Evolutionary conservation across 2,888 invertebrate genomes (phyloP).

Genomic region (Himalopsyche japonica): DNA sequence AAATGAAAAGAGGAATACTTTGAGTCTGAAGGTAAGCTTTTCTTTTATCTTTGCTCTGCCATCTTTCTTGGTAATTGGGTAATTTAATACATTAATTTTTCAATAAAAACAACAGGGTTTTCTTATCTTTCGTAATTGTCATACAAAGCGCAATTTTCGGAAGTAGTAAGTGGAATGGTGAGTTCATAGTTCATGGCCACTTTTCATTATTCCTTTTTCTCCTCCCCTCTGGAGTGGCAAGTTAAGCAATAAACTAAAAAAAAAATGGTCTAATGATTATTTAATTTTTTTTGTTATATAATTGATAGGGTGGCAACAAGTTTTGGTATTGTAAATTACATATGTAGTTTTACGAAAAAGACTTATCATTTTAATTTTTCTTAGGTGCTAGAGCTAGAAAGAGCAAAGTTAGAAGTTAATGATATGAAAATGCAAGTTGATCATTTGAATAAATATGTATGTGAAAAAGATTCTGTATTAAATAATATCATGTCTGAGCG

Average conservation of each 20-base stretch:
- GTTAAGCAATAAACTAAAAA: no score
- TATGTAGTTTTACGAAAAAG: background rate
- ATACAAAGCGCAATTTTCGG: no score
- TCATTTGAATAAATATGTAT: slow-evolving; percentile 14
- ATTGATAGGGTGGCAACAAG: background rate
- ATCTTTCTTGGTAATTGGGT: no score
- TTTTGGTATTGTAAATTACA: background rate
- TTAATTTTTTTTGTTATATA: no score
- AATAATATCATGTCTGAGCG: slow-evolving; percentile 53
- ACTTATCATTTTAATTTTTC: background rate
- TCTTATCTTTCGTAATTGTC: no score
- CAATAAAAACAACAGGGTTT: no score
- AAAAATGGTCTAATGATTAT: no score
- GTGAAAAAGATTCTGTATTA: slow-evolving; percentile 41
- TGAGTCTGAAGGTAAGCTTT: slow-evolving; percentile 53
- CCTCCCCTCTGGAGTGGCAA: no score
- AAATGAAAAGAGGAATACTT: slow-evolving; percentile 51
- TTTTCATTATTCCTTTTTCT: no score
- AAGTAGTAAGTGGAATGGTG: no score
- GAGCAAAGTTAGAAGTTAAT: slow-evolving; percentile 56
- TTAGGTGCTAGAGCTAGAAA: slow-evolving; percentile 58
- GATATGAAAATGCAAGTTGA: slow-evolving; percentile 46
- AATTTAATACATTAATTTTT: no score
- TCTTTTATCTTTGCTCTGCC: background rate
- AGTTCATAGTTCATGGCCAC: no score